These are phyloP conservation scores for Alviniconcha strummeri DNA, from an alignment of 2,888 invertebrate genomes.

Conservation along the genomic window DNA sequence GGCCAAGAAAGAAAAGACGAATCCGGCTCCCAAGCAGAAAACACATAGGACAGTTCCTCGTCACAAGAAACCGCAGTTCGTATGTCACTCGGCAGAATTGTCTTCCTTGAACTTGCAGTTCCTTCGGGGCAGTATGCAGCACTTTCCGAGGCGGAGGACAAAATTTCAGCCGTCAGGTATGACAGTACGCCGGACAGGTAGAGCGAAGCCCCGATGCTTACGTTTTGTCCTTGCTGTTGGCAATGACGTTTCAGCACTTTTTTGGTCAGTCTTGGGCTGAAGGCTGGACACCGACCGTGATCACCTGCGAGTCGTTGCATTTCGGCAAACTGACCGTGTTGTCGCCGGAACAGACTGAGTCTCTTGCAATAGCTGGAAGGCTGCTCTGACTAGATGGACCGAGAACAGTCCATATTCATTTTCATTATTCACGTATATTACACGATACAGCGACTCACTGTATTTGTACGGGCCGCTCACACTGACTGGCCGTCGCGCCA, in stretches of 20 bases:
- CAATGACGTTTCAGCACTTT: background rate
- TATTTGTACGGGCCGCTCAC: no score
- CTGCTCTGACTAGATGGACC: no score
- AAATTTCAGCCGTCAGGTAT: slow-evolving; percentile 12
- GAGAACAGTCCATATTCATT: no score
- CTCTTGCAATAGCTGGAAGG: no score
- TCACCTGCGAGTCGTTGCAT: background rate
- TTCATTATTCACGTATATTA: no score
- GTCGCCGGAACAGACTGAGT: no score
- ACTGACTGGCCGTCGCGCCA: no score
- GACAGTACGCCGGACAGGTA: slow-evolving; percentile 22
- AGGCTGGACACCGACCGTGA: background rate
- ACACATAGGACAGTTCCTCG: background rate
- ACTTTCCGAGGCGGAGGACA: background rate
- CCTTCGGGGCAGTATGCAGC: background rate
- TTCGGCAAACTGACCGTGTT: background rate
- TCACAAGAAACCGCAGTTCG: background rate
- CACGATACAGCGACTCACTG: no score
- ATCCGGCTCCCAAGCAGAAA: background rate
- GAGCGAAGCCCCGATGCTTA: slow-evolving; percentile 1
- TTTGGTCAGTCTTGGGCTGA: background rate
- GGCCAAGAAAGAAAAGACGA: no score
- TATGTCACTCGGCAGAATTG: background rate
- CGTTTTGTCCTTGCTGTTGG: background rate
- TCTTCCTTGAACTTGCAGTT: background rate